Percentiles rank a stretch among this genome's conserved stretches.
These are phyloP conservation scores for Polyergus mexicanus DNA, from an alignment of 1,140 invertebrate species.

Conservation along the genomic window DNA sequence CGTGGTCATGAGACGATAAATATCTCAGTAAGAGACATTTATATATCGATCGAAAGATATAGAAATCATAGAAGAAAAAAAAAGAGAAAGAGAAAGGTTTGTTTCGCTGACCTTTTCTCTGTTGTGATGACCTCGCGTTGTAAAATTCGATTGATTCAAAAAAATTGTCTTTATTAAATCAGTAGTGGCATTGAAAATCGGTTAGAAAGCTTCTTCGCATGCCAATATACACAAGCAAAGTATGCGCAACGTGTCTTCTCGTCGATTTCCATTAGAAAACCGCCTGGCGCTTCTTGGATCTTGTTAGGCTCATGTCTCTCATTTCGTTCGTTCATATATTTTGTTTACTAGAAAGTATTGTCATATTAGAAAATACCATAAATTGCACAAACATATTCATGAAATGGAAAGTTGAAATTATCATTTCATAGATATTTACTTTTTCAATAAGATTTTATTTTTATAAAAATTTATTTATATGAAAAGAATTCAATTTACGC, in stretches of 20 bases:
- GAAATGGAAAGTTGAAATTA: conserved; percentile 24
- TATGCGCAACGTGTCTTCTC: conserved; percentile 61
- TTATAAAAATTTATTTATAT: background rate
- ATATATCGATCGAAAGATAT: background rate
- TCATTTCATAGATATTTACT: background rate
- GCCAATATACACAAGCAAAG: conserved; percentile 42
- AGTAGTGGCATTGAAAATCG: conserved; percentile 66
- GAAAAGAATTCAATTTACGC: conserved; percentile 3
- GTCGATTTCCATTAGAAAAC: conserved; percentile 82
- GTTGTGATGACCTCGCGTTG: conserved; percentile 57
- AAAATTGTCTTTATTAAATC: conserved; percentile 61
- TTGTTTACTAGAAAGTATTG: conserved; percentile 40
- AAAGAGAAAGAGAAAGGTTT: background rate
- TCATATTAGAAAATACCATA: background rate
- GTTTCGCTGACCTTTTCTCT: conserved; percentile 62
- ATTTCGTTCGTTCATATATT: conserved; percentile 22
- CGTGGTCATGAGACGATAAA: background rate
- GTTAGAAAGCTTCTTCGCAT: conserved; percentile 79
- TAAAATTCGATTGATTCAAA: conserved; percentile 59
- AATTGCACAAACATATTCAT: conserved; percentile 1
- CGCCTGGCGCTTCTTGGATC: background rate
- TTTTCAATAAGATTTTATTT: background rate
- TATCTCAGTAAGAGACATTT: conserved; percentile 32
- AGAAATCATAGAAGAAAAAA: background rate
- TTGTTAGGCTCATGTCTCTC: conserved; percentile 2